Evolutionary conservation across 2,888 invertebrate species (phyloP), one percentile per base, ranked within the genome.

Genomic region (Argyresthia albistria): DNA sequence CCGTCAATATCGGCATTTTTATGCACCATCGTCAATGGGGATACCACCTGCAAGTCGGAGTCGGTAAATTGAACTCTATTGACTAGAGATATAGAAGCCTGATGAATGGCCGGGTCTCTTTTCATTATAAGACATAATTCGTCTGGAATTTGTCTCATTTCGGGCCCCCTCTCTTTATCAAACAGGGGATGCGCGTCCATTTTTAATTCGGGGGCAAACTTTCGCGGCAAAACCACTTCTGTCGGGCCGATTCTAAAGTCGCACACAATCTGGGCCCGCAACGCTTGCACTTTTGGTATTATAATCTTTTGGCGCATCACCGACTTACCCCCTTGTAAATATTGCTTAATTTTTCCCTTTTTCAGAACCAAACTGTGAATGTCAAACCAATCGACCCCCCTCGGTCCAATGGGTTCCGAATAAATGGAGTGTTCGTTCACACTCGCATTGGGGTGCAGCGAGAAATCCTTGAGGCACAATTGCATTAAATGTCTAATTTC

Each of bases 1-100:
- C 47, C 47, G 35, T 47, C 47, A n/a, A 47, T 47, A 35, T 47
- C 47, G 47, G 47, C 47, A 35, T 47, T 47, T 12, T 47, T 47
- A 12, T 47, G 47, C 8, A 35, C 47, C 47, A 47, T 47, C n/a
- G 47, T 47, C 35, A 47, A 35, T n/a, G 47, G 47, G 8, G 47
- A 47, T 11, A 47, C 47, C 12, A 47, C 35, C n/a, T 35, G 35
- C 11, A 35, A 6, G 14, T 47, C 47, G 25, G 11, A 35, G 47
- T 47, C 47, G 35, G 47, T 35, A 35, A 47, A 47, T 10, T 35
- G 35, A 11, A 47, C 35, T 35, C 35, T 35, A 35, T 35, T 35
- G n/a, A 47, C 47, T 8, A 35, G 35, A 8, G 47, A 47, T 35
- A 47, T 35, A 14, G 47, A 47, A 8, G 47, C 35, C 35, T 47